These are phyloP conservation scores for Boloria euphrosyne DNA, from an alignment of 2,888 invertebrate species.

Conservation along the genomic window DNA sequence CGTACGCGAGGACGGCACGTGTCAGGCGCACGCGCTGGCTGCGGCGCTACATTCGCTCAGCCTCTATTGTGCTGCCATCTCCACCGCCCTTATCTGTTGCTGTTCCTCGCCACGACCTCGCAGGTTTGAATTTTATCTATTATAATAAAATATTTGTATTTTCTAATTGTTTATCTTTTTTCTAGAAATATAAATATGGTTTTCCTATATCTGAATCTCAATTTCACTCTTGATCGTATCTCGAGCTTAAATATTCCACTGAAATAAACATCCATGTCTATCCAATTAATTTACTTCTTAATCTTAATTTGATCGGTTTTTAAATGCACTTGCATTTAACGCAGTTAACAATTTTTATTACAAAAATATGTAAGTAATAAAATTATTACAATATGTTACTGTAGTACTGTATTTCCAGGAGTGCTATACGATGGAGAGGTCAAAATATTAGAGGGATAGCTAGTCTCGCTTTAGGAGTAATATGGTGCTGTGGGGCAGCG, in stretches of 20 bases:
- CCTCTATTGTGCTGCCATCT: conserved; percentile 71
- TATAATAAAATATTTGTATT: not conserved
- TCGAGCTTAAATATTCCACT: too few relatives aligned
- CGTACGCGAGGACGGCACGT: conserved; percentile 54
- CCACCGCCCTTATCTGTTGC: conserved; percentile 70
- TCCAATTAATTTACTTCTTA: too few relatives aligned
- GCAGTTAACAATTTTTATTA: too few relatives aligned
- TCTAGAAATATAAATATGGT: not conserved
- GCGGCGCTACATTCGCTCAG: conserved; percentile 71
- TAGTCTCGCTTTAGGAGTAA: conserved; percentile 57
- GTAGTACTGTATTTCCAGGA: conserved; percentile 35
- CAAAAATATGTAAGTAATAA: too few relatives aligned
- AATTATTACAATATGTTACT: too few relatives aligned
- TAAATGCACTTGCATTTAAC: too few relatives aligned
- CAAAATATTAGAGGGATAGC: conserved; percentile 67
- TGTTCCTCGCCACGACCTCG: conserved; percentile 57
- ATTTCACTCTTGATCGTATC: too few relatives aligned
- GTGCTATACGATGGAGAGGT: conserved; percentile 60
- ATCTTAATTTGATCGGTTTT: too few relatives aligned
- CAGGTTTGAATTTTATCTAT: conserved; percentile 49
- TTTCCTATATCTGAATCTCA: too few relatives aligned
- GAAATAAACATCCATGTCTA: too few relatives aligned
- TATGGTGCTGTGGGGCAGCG: conserved; percentile 66
- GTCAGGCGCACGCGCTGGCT: conserved; percentile 61
- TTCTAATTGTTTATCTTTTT: not conserved